A percentile compares a stretch with the other conserved stretches of the same genome.
phyloP scores from a whole-genome alignment of 2,113 vertebrate species.

The Lonchura striata region DNA sequence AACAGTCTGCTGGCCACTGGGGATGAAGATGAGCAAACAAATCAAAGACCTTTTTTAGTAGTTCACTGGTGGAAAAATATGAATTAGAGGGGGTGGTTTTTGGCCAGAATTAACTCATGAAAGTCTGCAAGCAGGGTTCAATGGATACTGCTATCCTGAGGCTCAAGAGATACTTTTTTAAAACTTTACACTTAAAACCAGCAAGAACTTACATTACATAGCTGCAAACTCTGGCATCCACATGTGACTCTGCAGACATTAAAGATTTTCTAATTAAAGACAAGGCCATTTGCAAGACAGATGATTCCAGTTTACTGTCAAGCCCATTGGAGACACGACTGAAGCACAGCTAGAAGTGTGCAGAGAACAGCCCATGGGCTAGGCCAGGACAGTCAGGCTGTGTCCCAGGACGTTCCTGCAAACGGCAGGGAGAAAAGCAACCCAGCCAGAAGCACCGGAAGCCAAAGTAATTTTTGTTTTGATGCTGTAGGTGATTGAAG shows the following conservation, averaged over 20 bases:
- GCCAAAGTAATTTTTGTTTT: neutral
- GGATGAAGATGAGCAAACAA: neutral
- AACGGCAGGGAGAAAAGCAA: neutral
- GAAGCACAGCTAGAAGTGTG: neutral
- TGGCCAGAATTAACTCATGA: neutral
- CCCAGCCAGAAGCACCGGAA: neutral
- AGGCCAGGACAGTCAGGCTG: neutral
- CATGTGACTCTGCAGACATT: constrained; percentile 20
- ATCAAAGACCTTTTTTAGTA: neutral
- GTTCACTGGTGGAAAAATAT: neutral
- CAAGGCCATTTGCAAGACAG: constrained; percentile 27
- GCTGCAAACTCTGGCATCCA: constrained; percentile 37
- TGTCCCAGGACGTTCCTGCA: neutral
- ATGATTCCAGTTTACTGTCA: constrained; percentile 24
- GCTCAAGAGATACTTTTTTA: neutral
- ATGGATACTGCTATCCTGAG: neutral
- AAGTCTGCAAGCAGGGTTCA: neutral
- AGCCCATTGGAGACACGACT: neutral
- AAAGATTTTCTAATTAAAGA: constrained; percentile 53
- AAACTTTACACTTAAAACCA: neutral
- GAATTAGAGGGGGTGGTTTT: fast-evolving
- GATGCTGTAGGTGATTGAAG: neutral
- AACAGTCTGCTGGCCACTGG: neutral
- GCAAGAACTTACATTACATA: neutral
- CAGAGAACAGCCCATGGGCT: neutral